Conservation (phyloP, 2,113 vertebrate genomes). For the Neomonachus schauinslandi region DNA sequence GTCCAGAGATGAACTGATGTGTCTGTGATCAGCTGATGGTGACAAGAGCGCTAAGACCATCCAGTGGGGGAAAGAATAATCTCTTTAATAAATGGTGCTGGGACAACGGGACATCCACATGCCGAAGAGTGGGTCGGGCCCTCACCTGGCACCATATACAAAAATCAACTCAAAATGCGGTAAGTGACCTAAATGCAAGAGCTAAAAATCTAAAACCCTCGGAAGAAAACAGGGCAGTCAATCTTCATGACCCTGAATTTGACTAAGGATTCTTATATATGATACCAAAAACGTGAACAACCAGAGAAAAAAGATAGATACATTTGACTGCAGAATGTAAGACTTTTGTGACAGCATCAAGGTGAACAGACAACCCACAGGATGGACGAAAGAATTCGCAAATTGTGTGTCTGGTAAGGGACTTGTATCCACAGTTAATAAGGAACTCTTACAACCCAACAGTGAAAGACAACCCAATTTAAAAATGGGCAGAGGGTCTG, state of each 20-base stretch:
- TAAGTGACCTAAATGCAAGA: neutral
- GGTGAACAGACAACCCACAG: neutral
- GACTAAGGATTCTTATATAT: neutral
- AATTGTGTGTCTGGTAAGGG: neutral
- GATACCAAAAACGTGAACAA: neutral
- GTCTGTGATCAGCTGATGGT: neutral
- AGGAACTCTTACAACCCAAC: neutral
- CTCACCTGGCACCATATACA: neutral
- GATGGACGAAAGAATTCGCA: neutral
- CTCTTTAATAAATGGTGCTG: neutral
- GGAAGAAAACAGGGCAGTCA: neutral
- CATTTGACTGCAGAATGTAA: neutral
- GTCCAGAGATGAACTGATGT: neutral
- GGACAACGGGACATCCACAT: neutral
- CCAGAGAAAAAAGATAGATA: neutral
- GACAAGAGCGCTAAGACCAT: neutral
- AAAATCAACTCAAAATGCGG: neutral
- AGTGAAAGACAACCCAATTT: neutral
- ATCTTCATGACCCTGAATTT: neutral
- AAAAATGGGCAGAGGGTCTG: neutral
- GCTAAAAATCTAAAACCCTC: neutral
- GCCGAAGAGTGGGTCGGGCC: neutral
- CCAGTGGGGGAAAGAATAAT: neutral
- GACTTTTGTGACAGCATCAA: neutral
- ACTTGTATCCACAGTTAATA: neutral